Evolutionary conservation across 2,113 vertebrate genomes (phyloP).

Genomic region (Vanacampus margaritifer): DNA sequence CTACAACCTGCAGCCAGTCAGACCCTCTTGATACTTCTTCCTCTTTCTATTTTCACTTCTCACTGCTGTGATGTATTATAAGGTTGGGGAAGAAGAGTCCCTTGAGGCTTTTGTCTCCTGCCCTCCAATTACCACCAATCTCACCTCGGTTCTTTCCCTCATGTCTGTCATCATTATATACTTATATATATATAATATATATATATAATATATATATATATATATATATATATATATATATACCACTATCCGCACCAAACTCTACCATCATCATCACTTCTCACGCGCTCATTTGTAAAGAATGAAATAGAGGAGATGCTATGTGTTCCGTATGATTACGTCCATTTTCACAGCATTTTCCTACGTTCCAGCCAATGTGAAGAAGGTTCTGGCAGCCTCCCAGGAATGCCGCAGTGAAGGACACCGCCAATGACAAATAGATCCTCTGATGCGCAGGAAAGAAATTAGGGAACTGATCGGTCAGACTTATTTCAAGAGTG

Average conservation of each 20-base stretch:
- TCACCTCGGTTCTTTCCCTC: conserved; percentile 43
- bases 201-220: too few species aligned
- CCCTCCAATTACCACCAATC: conserved; percentile 60
- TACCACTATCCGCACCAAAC: neutral
- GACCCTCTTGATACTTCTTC: conserved; percentile 1
- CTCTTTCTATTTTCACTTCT: conserved; percentile 30
- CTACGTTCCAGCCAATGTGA: conserved; percentile 39
- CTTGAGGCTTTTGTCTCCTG: conserved; percentile 38
- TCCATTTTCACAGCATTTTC: conserved; percentile 10
- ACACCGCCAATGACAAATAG: conserved; percentile 20
- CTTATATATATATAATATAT: too few species aligned
- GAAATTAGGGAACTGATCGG: neutral
- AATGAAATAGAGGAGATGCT: conserved; percentile 12
- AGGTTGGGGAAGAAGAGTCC: conserved; percentile 19
- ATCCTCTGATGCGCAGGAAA: neutral
- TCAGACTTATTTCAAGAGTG: neutral
- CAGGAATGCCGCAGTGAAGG: conserved; percentile 52
- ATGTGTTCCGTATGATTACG: conserved; percentile 7
- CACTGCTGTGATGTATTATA: conserved; percentile 24
- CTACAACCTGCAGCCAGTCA: neutral
- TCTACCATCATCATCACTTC: neutral
- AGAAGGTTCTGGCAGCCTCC: conserved; percentile 24
- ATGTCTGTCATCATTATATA: conserved; percentile 21
- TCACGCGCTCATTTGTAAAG: conserved; percentile 4
- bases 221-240: conserved; percentile 11